A percentile compares a stretch with the other conserved stretches of the same genome.
These are phyloP conservation scores for Gopherus evgoodei DNA, from an alignment of 2,113 vertebrate species.

Conservation along the genomic window DNA sequence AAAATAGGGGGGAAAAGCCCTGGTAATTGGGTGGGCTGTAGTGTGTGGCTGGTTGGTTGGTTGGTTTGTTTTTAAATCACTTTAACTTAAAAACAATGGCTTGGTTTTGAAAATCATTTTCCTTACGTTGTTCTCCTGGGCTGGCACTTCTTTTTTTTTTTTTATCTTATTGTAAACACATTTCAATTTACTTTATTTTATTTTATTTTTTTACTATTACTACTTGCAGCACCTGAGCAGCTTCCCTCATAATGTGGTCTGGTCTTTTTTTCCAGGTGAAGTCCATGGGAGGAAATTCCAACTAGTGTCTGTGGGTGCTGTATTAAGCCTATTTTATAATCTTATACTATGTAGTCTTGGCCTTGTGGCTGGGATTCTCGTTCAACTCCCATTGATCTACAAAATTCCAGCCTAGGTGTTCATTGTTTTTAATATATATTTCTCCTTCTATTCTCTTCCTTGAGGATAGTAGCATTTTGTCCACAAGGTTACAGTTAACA, in stretches of 20 bases:
- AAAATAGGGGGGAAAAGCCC: not conserved
- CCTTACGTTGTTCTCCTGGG: not conserved
- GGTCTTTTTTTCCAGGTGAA: not conserved
- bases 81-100: not conserved
- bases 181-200: not conserved
- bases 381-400: not conserved
- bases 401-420: not conserved
- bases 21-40: not conserved
- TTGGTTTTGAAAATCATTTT: not conserved
- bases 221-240: not conserved
- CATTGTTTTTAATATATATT: not conserved
- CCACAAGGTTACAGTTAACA: rapidly evolving
- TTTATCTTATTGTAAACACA: not conserved
- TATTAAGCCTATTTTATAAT: not conserved
- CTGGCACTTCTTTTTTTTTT: not conserved
- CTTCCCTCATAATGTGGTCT: constrained; percentile 12
- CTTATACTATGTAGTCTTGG: not conserved
- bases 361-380: not conserved
- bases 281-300: not conserved
- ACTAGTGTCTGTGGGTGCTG: not conserved
- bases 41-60: not conserved
- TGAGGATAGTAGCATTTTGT: not conserved
- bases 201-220: not conserved
- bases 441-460: not conserved
- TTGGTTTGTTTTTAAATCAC: not conserved